Conservation (phyloP, 2,888 invertebrate genomes). For the Galerucella nymphaeae region DNA sequence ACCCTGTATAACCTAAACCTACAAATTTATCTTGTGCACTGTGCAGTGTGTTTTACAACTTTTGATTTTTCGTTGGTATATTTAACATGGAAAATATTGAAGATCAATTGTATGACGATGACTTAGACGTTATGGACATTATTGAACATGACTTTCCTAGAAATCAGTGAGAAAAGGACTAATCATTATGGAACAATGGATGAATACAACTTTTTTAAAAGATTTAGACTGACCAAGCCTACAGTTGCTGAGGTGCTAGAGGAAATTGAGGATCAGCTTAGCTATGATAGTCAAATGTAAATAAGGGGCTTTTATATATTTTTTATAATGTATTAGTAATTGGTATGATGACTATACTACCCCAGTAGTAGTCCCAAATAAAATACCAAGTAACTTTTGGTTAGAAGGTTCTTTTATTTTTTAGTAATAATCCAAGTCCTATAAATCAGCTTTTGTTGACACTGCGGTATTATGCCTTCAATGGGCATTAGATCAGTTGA, state of each 20-base stretch:
- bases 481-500: no score
- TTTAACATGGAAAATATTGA: not conserved
- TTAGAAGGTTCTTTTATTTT: not conserved
- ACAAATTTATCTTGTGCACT: not conserved
- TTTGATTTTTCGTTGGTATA: not conserved
- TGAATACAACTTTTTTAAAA: no score
- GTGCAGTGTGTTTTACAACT: no score
- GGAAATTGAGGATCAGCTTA: not conserved
- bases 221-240: no score
- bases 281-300: not conserved
- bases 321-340: not conserved
- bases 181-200: no score
- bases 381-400: not conserved
- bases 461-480: no score
- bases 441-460: no score
- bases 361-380: not conserved
- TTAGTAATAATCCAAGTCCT: slow-evolving; percentile 14
- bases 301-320: not conserved
- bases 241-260: not conserved
- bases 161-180: no score
- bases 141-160: not conserved
- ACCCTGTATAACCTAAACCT: no score
- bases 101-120: no score
- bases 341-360: not conserved
- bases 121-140: no score